A percentile compares a stretch with the other conserved stretches of the same genome.
Conservation (phyloP, 2,113 vertebrate species). For the Corythoichthys intestinalis region DNA sequence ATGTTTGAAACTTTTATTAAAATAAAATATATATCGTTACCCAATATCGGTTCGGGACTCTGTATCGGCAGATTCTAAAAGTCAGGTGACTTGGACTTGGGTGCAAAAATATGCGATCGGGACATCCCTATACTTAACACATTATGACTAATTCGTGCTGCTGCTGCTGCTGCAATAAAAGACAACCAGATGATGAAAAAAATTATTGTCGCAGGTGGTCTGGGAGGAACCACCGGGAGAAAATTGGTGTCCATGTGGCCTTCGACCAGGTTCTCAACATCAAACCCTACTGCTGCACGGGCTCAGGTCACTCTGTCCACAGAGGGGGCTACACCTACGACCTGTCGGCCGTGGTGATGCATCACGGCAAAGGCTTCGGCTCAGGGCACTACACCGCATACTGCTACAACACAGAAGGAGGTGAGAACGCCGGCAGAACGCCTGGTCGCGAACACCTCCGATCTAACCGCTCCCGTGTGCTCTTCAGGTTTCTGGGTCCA, state of each 20-base stretch:
- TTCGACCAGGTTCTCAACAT: conserved; percentile 99
- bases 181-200: too few relatives aligned
- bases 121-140: too few relatives aligned
- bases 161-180: too few relatives aligned
- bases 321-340: conserved; percentile 91
- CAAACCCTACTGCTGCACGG: conserved; percentile 95
- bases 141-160: too few relatives aligned
- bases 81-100: too few relatives aligned
- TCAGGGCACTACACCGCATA: conserved; percentile 99
- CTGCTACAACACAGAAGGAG: conserved; percentile 99
- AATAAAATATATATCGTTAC: too few relatives aligned
- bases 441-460: too few relatives aligned
- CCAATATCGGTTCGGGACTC: too few relatives aligned
- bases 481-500: conserved; percentile 96
- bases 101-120: too few relatives aligned
- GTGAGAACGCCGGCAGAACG: conserved; percentile 68
- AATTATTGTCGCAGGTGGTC: conserved; percentile 82
- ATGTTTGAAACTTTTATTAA: too few relatives aligned
- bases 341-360: conserved; percentile 98
- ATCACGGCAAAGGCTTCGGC: conserved; percentile 98
- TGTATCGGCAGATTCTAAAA: too few relatives aligned
- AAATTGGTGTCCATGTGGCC: conserved; percentile 97
- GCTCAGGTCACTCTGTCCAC: conserved; percentile 83
- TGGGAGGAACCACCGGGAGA: conserved; percentile 98
- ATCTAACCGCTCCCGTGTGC: background rate